These are phyloP conservation scores for Threskiornis aethiopicus DNA, from an alignment of 2,797 vertebrate genomes.

Conservation along the genomic window DNA sequence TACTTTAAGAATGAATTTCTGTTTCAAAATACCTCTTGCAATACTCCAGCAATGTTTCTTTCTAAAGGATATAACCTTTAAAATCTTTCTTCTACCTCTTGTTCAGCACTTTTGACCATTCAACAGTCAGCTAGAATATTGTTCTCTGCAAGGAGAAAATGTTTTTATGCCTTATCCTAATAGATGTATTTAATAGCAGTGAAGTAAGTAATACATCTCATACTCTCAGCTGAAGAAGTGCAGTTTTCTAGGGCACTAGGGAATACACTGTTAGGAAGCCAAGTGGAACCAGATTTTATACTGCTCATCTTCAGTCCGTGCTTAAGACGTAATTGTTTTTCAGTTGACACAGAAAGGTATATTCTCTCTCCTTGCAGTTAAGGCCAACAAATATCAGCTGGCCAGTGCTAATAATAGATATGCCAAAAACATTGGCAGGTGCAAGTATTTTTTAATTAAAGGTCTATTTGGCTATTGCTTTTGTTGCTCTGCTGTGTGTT, in stretches of 20 bases:
- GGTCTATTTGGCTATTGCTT: not conserved
- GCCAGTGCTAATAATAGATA: not conserved
- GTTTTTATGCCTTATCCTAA: not conserved
- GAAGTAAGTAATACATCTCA: not conserved
- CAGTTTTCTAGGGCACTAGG: not conserved
- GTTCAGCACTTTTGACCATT: not conserved
- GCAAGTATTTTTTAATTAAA: not conserved
- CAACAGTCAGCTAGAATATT: not conserved
- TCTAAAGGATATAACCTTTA: not conserved
- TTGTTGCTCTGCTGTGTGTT: not conserved
- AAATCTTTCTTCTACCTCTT: not conserved
- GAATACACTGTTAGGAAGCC: not conserved
- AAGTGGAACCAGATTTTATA: conserved; percentile 12
- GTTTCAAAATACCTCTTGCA: not conserved
- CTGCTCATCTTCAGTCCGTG: not conserved
- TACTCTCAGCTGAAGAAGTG: not conserved
- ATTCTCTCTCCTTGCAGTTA: not conserved
- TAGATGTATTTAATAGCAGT: not conserved
- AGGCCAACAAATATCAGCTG: not conserved
- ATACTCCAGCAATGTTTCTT: not conserved
- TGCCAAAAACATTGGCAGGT: not conserved
- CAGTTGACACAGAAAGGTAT: not conserved
- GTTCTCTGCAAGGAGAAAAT: not conserved
- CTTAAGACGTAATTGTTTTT: not conserved
- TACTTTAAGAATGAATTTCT: not conserved